A percentile compares a stretch with the other conserved stretches of the same genome.
Conservation (phyloP, 2,797 vertebrate genomes). For the Distichodus sexfasciatus region DNA sequence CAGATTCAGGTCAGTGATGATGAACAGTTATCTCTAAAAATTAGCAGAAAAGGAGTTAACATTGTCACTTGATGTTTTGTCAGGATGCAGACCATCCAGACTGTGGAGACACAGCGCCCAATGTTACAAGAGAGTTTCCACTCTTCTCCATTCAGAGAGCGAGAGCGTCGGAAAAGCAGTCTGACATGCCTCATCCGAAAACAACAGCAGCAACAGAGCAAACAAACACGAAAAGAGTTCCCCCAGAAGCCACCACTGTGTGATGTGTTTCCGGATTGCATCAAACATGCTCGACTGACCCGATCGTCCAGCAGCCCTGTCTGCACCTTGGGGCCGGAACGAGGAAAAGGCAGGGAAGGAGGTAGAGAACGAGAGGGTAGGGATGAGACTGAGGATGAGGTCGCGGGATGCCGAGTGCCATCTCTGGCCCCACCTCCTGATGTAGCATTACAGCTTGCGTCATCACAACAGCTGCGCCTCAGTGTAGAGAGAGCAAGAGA, state of each 20-base stretch:
- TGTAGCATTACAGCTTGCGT: conserved; percentile 60
- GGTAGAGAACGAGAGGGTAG: conserved; percentile 68
- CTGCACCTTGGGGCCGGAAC: conserved; percentile 74
- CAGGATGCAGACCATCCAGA: conserved; percentile 78
- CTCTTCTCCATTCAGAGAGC: conserved; percentile 65
- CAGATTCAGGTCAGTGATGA: too few species aligned
- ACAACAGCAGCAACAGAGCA: conserved; percentile 56
- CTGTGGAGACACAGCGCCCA: conserved; percentile 74
- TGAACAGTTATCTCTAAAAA: too few species aligned
- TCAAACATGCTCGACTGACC: conserved; percentile 78
- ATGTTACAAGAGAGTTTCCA: conserved; percentile 76
- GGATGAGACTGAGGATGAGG: too few species aligned
- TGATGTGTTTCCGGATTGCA: conserved; percentile 69
- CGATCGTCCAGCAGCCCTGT: conserved; percentile 80
- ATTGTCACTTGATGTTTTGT: not conserved
- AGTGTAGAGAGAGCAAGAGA: conserved; percentile 56
- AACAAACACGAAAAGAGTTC: conserved; percentile 37
- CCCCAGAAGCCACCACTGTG: conserved; percentile 57
- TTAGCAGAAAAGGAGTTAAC: too few species aligned
- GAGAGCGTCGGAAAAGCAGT: conserved; percentile 69
- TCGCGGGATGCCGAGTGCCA: conserved; percentile 66
- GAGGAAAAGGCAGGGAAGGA: conserved; percentile 70
- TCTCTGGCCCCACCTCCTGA: conserved; percentile 34
- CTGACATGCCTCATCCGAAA: conserved; percentile 67
- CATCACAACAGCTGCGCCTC: conserved; percentile 64